Evolutionary conservation across 2,888 invertebrate genomes (phyloP).

Genomic region (Pharmacophagus antenor): DNA sequence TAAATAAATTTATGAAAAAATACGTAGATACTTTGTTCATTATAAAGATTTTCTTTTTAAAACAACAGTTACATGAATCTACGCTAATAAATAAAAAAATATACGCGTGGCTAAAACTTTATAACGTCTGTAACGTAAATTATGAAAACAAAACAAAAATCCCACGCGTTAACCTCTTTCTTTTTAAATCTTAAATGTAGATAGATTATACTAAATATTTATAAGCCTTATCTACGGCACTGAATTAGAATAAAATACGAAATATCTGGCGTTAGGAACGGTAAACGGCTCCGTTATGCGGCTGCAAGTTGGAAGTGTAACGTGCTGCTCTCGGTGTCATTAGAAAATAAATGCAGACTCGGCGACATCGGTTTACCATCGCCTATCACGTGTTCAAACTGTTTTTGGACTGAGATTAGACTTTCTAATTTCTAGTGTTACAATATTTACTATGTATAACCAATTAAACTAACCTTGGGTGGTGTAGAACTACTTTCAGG

Average conservation of each 20-base stretch:
- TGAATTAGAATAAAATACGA: constrained; percentile 40
- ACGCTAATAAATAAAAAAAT: background rate
- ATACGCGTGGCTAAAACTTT: background rate
- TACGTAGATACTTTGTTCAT: no score
- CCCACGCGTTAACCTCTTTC: constrained; percentile 3
- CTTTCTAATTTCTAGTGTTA: no score
- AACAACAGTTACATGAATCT: no score
- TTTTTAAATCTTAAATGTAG: constrained; percentile 14
- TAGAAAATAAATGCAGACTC: constrained; percentile 39
- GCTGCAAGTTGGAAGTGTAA: constrained; percentile 45
- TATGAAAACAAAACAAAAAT: background rate
- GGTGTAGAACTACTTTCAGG: no score
- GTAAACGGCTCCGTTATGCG: constrained; percentile 59
- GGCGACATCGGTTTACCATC: constrained; percentile 20
- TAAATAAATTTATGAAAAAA: background rate
- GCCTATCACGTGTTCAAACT: constrained; percentile 8
- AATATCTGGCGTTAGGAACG: constrained; percentile 54
- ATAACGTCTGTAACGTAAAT: background rate
- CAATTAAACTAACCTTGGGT: no score
- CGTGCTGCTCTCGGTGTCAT: constrained; percentile 44
- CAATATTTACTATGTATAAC: no score
- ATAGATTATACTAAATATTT: constrained; percentile 22
- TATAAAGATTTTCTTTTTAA: no score
- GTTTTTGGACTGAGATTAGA: background rate
- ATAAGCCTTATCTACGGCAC: constrained; percentile 28